Conservation (phyloP, 2,888 invertebrate species). For the Polymixis flavicincta region DNA sequence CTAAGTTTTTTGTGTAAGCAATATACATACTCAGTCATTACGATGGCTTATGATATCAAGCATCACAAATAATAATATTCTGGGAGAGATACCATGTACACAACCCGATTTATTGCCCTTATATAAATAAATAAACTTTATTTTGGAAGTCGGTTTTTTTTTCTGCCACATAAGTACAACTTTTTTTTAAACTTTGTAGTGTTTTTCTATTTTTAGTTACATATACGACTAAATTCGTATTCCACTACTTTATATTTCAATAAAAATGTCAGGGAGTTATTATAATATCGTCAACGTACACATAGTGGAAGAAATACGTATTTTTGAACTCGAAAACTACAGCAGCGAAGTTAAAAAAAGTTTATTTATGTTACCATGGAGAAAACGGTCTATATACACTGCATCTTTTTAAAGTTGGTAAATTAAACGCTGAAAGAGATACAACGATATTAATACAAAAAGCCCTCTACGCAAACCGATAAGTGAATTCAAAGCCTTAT, state of each 20-base stretch:
- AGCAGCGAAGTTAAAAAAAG: neutral
- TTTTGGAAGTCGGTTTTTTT: neutral
- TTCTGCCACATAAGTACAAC: neutral
- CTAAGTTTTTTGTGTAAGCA: no score
- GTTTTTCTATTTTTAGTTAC: neutral
- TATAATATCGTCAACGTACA: neutral
- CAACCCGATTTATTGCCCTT: no score
- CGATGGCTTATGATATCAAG: neutral
- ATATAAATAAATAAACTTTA: neutral
- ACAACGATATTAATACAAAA: neutral
- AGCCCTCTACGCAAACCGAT: neutral
- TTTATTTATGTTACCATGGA: neutral
- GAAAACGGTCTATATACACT: neutral
- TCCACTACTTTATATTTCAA: neutral
- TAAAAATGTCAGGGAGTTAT: neutral
- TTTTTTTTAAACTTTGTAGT: neutral
- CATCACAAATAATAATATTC: neutral
- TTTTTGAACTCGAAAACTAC: neutral
- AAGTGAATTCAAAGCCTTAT: constrained; percentile 22
- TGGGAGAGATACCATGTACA: no score
- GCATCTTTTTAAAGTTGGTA: neutral
- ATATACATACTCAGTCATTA: neutral
- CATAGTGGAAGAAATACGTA: neutral
- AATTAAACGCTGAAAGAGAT: neutral
- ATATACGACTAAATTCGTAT: neutral